A percentile compares a stretch with the other conserved stretches of the same genome.
Conservation (phyloP, 2,113 vertebrate species). For the Microtus pennsylvanicus region DNA sequence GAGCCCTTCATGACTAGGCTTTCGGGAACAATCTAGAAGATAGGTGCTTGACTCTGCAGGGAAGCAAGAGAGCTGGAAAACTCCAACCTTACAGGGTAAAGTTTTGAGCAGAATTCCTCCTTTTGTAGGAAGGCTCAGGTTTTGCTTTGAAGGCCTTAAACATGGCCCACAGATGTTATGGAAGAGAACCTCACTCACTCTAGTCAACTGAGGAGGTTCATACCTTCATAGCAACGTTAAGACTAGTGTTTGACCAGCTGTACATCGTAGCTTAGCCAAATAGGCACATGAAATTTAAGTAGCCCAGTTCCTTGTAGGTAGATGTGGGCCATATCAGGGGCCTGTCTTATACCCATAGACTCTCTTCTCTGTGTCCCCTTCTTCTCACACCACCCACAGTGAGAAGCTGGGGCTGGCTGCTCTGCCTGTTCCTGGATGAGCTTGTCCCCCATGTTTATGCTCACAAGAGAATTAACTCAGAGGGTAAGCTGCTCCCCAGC, state of each 20-base stretch:
- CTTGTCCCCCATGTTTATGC: not conserved
- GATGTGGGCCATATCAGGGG: not conserved
- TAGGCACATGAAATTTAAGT: not conserved
- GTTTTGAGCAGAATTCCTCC: not conserved
- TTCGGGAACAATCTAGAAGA: not conserved
- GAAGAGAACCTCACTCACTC: not conserved
- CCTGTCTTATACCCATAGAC: not conserved
- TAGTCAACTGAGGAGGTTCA: not conserved
- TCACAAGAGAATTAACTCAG: not conserved
- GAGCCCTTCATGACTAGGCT: not conserved
- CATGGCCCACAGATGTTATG: not conserved
- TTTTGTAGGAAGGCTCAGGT: not conserved
- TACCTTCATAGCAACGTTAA: not conserved
- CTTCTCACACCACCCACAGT: not conserved
- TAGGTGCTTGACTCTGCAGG: not conserved
- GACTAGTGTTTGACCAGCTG: not conserved
- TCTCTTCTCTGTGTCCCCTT: accelerated
- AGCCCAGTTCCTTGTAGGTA: not conserved
- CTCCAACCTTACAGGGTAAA: not conserved
- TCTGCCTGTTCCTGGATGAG: not conserved
- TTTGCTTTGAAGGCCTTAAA: constrained; percentile 1
- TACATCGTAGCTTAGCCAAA: not conserved
- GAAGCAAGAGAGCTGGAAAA: not conserved
- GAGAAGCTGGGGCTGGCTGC: not conserved
- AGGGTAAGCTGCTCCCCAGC: not conserved